Evolutionary conservation across 2,888 invertebrate species (phyloP).

Genomic region (Dryocosmus kuriphilus): DNA sequence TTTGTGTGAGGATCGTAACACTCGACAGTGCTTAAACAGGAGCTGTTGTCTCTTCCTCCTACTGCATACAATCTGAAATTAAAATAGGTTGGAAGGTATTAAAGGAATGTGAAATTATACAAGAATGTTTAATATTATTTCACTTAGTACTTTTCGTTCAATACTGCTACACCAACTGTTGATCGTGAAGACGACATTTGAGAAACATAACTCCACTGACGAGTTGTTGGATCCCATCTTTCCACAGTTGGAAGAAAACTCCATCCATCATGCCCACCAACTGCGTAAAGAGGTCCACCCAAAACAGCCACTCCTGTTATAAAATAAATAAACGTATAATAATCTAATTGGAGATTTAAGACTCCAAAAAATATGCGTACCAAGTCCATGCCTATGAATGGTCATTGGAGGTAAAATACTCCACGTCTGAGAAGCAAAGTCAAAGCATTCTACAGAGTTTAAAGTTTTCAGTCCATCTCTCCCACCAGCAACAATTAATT

Average conservation of each 20-base stretch:
- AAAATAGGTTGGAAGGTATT: constrained; percentile 23
- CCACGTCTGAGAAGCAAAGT: constrained; percentile 90
- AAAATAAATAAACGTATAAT: not conserved
- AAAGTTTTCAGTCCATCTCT: constrained; percentile 95
- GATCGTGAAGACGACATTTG: constrained; percentile 93
- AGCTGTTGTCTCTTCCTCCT: constrained; percentile 94
- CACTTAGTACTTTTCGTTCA: constrained; percentile 82
- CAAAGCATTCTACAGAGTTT: constrained; percentile 95
- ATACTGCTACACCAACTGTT: constrained; percentile 93
- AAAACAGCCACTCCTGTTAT: constrained; percentile 84
- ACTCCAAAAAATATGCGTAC: constrained; percentile 66
- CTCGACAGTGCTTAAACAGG: constrained; percentile 94
- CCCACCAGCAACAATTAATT: constrained; percentile 93
- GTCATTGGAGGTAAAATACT: constrained; percentile 91
- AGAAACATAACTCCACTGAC: constrained; percentile 93
- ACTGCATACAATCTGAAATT: constrained; percentile 89
- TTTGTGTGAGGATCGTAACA: constrained; percentile 87
- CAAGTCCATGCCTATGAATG: constrained; percentile 90
- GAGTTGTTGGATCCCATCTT: constrained; percentile 92
- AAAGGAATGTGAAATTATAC: not conserved
- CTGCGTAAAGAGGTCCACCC: constrained; percentile 93
- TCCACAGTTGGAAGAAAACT: constrained; percentile 96
- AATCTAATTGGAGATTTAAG: not conserved
- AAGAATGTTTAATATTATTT: constrained; percentile 47
- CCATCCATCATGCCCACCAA: constrained; percentile 98